Evolutionary conservation across 2,797 vertebrate species (phyloP), one percentile per base, ranked within the genome.

Genomic region (Corythornis leucogaster): DNA sequence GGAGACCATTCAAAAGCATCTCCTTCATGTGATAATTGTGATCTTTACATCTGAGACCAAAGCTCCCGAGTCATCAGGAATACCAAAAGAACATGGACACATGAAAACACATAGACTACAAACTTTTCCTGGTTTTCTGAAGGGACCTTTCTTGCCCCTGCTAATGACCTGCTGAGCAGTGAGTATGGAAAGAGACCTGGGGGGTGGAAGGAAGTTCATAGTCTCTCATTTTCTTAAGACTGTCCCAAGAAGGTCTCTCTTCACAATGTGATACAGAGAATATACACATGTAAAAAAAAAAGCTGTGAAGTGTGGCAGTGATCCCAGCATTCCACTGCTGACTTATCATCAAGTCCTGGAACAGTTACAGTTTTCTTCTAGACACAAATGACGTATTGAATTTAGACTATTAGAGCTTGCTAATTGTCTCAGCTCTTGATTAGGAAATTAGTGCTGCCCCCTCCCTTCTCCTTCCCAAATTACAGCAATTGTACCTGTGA

Each of bases 401-500:
- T 80, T 90, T 85, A 85, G 61, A 85, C 75, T 77, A 92, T 84
- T 93, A 85, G 64, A 93, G 42, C 77, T 87, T 80, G 64, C 21
- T 90, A 75, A 30, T 83, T 55, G 26, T 68, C 67, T 90, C 57
- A 64, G 68, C n/a, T 93, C 75, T 83, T 96, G 95, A 96, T 96
- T 86, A 96, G 88, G 91, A 95, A 95, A 96, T 96, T 87, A 88
- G 85, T 88, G 63, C 91, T 95, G 90, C 76, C 91, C 89, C 83
- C 90, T 95, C 90, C 90, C 87, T 93, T 83, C 74, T 70, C 80
- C 66, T 87, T 70, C 63, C 46, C 58, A 94, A 87, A 94, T 96
- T 93, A 93, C 83, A 94, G 85, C 92, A 96, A 96, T 90, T 96
- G 61, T 97, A 97, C 94, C 94, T 96, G 81, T 82, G 95, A 96